Conservation (phyloP, 53 echinoderm and acorn worm genomes). For the Temnopleurus reevesii region DNA sequence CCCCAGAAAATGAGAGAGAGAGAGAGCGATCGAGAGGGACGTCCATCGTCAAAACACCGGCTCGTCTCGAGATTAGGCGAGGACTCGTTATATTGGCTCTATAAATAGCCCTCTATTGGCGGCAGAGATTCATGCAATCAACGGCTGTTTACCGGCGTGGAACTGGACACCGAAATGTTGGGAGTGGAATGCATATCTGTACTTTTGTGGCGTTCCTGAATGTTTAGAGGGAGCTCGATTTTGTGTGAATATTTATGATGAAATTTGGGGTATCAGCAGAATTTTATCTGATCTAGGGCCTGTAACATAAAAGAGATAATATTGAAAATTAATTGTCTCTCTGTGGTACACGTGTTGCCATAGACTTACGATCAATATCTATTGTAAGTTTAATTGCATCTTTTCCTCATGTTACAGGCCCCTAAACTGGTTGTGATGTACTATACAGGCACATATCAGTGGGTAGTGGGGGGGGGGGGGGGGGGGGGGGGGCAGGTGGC, state of each 20-base stretch:
- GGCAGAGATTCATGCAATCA: neutral
- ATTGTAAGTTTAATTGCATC: too few relatives aligned
- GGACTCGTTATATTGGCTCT: constrained; percentile 15
- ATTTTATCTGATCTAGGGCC: too few relatives aligned
- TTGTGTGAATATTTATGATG: neutral
- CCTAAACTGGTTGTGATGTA: too few relatives aligned
- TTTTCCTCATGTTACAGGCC: too few relatives aligned
- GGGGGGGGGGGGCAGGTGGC: too few relatives aligned
- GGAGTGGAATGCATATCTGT: neutral
- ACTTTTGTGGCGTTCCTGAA: neutral
- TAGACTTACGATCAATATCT: too few relatives aligned
- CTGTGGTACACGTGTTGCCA: too few relatives aligned
- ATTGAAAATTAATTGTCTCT: too few relatives aligned
- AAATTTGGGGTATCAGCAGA: too few relatives aligned
- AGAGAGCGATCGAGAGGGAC: neutral
- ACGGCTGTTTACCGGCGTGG: neutral
- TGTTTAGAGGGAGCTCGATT: neutral
- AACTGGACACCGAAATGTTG: neutral
- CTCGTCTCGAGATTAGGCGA: constrained; percentile 3
- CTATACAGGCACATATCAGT: too few relatives aligned
- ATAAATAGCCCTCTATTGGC: constrained; percentile 36
- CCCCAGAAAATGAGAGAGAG: neutral
- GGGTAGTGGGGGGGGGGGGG: too few relatives aligned
- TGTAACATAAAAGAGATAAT: too few relatives aligned
- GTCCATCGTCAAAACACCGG: neutral